phyloP scores from a whole-genome alignment of 2,888 invertebrate genomes.

The Dicycla oo region DNA sequence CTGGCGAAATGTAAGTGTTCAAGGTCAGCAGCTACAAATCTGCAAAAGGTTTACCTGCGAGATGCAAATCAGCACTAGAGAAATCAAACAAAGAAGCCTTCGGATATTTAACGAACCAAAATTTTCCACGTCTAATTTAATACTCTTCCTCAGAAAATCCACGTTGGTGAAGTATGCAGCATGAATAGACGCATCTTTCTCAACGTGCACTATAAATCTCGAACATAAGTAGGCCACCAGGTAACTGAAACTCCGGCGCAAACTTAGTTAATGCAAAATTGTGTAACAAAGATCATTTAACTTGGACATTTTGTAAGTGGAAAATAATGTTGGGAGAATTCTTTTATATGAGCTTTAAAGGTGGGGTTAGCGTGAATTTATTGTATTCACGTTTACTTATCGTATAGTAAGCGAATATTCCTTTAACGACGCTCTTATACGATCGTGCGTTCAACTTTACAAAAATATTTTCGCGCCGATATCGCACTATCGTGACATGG shows the following conservation, averaged over 20 bases:
- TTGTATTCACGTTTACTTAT: not conserved
- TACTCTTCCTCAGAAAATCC: conserved; percentile 29
- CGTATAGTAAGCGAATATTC: too few relatives aligned
- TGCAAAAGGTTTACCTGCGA: not conserved
- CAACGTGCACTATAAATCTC: conserved; percentile 50
- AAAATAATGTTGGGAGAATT: conserved; percentile 41
- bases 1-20: too few relatives aligned
- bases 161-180: conserved; percentile 23
- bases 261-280: conserved; percentile 60
- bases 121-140: not conserved
- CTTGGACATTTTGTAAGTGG: conserved; percentile 43
- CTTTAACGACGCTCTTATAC: too few relatives aligned
- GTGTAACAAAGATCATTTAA: conserved; percentile 62
- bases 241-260: conserved; percentile 52
- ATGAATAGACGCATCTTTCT: conserved; percentile 39
- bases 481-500: too few relatives aligned
- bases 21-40: too few relatives aligned
- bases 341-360: conserved; percentile 11
- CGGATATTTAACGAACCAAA: not conserved
- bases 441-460: too few relatives aligned
- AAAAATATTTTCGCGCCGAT: too few relatives aligned
- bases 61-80: not conserved
- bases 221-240: conserved; percentile 51
- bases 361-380: conserved; percentile 4
- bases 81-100: not conserved